Conservation (phyloP, 1,140 invertebrate genomes). For the Magallana angulata region DNA sequence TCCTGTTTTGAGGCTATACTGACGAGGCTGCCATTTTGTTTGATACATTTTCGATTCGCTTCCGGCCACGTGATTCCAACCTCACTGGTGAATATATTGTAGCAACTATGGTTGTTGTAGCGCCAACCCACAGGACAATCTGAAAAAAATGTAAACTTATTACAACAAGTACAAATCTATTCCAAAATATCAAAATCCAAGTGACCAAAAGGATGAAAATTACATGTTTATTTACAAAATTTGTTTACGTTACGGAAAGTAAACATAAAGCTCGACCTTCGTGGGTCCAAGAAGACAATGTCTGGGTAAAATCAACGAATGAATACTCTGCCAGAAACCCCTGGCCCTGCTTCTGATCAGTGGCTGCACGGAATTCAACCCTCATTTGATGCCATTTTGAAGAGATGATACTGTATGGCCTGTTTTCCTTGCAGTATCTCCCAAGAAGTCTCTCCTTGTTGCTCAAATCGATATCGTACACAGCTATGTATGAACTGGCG, state of each 20-base stretch:
- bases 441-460: background rate
- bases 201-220: no score
- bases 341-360: background rate
- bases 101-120: slow-evolving; percentile 41
- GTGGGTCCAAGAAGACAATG: background rate
- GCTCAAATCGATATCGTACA: slow-evolving; percentile 44
- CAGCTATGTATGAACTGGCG: slow-evolving; percentile 42
- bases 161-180: no score
- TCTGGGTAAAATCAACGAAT: slow-evolving; percentile 44
- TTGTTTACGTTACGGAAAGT: no score
- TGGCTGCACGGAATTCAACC: slow-evolving; percentile 49
- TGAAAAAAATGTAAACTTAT: slow-evolving; percentile 1
- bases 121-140: slow-evolving; percentile 46
- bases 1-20: slow-evolving; percentile 44
- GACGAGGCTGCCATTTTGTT: slow-evolving; percentile 48
- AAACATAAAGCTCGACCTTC: slow-evolving; percentile 9
- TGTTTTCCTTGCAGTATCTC: slow-evolving; percentile 47
- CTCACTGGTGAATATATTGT: background rate
- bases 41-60: slow-evolving; percentile 26
- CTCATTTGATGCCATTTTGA: slow-evolving; percentile 56
- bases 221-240: no score
- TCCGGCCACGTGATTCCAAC: slow-evolving; percentile 48
- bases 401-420: slow-evolving; percentile 17
- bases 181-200: no score
- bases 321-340: slow-evolving; percentile 56